phyloP scores from a whole-genome alignment of 1,140 invertebrate genomes.

The Dendrolimus kikuchii region DNA sequence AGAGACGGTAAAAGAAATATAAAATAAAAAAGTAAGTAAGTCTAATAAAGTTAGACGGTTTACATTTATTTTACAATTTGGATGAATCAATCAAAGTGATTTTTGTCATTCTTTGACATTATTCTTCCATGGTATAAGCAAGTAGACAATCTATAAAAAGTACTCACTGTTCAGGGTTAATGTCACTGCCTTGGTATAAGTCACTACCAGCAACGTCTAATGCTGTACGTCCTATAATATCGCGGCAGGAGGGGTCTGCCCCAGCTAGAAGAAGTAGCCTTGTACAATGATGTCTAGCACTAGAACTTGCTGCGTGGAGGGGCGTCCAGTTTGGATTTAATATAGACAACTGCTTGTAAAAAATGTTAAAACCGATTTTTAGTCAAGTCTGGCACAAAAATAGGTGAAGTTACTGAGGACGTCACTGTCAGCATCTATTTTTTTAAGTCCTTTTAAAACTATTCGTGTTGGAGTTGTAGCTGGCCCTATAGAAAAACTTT shows the following conservation, averaged over 20 bases:
- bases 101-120: too few species aligned
- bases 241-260: neutral
- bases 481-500: too few species aligned
- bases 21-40: too few species aligned
- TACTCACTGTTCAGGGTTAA: conserved; percentile 5
- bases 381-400: neutral
- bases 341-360: conserved; percentile 2
- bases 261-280: conserved; percentile 5
- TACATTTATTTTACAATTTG: too few species aligned
- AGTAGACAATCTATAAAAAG: neutral
- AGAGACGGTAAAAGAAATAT: too few species aligned
- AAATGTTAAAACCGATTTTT: neutral
- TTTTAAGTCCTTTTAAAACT: too few species aligned
- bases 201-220: conserved; percentile 5
- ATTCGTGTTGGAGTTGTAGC: too few species aligned
- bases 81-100: too few species aligned
- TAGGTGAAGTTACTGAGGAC: too few species aligned
- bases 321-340: conserved; percentile 6
- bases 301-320: conserved; percentile 7
- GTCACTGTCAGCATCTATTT: too few species aligned
- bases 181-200: neutral
- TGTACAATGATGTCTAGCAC: neutral
- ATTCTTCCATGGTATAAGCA: neutral
- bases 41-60: too few species aligned
- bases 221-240: conserved; percentile 3